Conservation (phyloP, 2,797 vertebrate genomes). For the Epinephelus awoara region DNA sequence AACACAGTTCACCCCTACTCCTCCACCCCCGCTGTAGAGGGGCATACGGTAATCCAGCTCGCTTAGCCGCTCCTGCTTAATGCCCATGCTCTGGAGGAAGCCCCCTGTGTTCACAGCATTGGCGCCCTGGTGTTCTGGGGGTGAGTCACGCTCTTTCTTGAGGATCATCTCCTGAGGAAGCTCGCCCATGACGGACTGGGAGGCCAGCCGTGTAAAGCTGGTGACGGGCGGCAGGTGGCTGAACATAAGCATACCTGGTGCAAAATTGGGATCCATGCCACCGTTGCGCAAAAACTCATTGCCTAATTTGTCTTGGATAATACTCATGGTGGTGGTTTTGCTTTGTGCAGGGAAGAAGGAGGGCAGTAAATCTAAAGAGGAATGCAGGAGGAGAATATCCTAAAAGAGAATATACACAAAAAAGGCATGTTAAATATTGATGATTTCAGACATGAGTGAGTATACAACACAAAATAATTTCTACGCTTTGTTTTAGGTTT, state of each 20-base stretch:
- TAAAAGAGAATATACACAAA: slow-evolving; percentile 63
- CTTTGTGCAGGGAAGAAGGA: slow-evolving; percentile 73
- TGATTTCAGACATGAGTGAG: slow-evolving; percentile 4
- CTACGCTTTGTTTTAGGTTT: not conserved
- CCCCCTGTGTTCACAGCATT: slow-evolving; percentile 67
- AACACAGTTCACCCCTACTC: slow-evolving; percentile 72
- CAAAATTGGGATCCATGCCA: slow-evolving; percentile 95
- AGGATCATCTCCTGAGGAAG: slow-evolving; percentile 96
- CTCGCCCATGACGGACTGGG: slow-evolving; percentile 89
- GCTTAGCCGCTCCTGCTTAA: slow-evolving; percentile 95
- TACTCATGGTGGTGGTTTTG: slow-evolving; percentile 86
- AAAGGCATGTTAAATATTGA: slow-evolving; percentile 10
- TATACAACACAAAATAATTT: not conserved
- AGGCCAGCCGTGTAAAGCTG: slow-evolving; percentile 94
- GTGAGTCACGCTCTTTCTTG: slow-evolving; percentile 96
- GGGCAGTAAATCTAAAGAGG: slow-evolving; percentile 74
- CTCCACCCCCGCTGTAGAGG: slow-evolving; percentile 79
- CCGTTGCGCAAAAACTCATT: slow-evolving; percentile 94
- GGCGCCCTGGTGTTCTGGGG: slow-evolving; percentile 81
- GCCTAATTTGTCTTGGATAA: slow-evolving; percentile 93
- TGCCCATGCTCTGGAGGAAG: slow-evolving; percentile 91
- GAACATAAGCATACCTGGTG: slow-evolving; percentile 97
- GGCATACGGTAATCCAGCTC: slow-evolving; percentile 92
- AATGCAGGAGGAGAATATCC: slow-evolving; percentile 76
- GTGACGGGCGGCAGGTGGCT: slow-evolving; percentile 98